Conservation (phyloP, 2,888 invertebrate genomes). For the Andrena marginata region DNA sequence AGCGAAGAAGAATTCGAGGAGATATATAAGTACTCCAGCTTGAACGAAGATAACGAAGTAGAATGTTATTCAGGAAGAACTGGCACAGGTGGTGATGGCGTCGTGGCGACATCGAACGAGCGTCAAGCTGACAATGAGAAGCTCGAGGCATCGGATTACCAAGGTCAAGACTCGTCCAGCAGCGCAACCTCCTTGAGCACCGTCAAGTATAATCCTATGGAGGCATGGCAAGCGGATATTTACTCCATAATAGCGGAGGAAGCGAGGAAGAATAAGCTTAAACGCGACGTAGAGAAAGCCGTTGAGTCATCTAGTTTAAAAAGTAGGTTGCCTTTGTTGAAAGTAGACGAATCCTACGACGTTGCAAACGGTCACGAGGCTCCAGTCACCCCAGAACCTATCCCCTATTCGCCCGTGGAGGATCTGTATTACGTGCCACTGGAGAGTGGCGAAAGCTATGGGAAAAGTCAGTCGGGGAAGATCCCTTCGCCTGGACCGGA, state of each 20-base stretch:
- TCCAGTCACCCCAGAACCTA: conserved; percentile 60
- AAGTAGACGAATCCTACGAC: conserved; percentile 76
- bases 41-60: neutral
- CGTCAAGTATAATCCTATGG: conserved; percentile 88
- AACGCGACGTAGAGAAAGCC: conserved; percentile 19
- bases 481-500: conserved; percentile 80
- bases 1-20: conserved; percentile 54
- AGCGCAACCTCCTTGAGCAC: conserved; percentile 88
- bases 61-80: neutral
- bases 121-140: neutral
- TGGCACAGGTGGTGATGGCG: no score
- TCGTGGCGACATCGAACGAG: neutral
- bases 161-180: conserved; percentile 87
- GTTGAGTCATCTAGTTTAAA: conserved; percentile 64
- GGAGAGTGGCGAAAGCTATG: conserved; percentile 18
- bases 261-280: conserved; percentile 66
- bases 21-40: conserved; percentile 24
- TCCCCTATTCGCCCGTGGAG: conserved; percentile 66
- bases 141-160: conserved; percentile 35
- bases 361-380: conserved; percentile 44
- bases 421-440: conserved; percentile 73
- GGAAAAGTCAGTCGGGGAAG: neutral
- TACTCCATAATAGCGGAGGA: conserved; percentile 86
- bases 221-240: conserved; percentile 88
- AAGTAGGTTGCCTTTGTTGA: conserved; percentile 67